A percentile compares a stretch with the other conserved stretches of the same genome.
These are phyloP conservation scores for Diachasmimorpha longicaudata DNA, from an alignment of 1,140 invertebrate genomes.

Conservation along the genomic window DNA sequence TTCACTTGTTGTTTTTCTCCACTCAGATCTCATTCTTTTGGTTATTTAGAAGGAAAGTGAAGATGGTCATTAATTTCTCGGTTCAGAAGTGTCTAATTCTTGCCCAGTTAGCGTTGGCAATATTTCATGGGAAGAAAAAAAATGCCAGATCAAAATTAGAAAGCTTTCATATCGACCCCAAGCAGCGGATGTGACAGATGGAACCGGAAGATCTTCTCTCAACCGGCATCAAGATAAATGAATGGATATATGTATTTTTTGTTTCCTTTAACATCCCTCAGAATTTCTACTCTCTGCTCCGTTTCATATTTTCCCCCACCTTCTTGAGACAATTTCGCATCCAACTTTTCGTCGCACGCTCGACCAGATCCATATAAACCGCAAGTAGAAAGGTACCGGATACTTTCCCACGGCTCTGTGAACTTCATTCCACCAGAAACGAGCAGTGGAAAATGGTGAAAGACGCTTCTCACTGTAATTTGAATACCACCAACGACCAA, in stretches of 20 bases:
- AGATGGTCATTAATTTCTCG: too few species aligned
- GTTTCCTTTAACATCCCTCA: not conserved
- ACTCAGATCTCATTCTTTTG: too few species aligned
- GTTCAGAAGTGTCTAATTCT: too few species aligned
- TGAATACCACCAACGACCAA: conserved; percentile 21
- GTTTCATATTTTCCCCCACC: not conserved
- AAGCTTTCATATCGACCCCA: too few species aligned
- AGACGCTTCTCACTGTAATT: conserved; percentile 23
- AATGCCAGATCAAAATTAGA: too few species aligned
- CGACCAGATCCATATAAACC: not conserved
- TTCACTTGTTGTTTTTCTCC: too few species aligned
- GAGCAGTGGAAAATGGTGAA: conserved; percentile 14
- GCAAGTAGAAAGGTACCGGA: not conserved
- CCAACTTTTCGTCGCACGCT: not conserved
- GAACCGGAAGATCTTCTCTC: not conserved
- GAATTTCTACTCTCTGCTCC: not conserved
- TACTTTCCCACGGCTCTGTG: not conserved
- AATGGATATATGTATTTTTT: not conserved
- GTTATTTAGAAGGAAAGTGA: too few species aligned
- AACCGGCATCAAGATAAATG: not conserved
- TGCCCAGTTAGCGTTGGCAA: too few species aligned
- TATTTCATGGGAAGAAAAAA: too few species aligned
- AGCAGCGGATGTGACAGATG: not conserved
- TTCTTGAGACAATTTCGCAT: not conserved
- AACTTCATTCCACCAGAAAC: not conserved